A percentile compares a stretch with the other conserved stretches of the same genome.
These are phyloP conservation scores for Drosophila kanekoi DNA, from an alignment of 2,888 invertebrate genomes.

Conservation along the genomic window DNA sequence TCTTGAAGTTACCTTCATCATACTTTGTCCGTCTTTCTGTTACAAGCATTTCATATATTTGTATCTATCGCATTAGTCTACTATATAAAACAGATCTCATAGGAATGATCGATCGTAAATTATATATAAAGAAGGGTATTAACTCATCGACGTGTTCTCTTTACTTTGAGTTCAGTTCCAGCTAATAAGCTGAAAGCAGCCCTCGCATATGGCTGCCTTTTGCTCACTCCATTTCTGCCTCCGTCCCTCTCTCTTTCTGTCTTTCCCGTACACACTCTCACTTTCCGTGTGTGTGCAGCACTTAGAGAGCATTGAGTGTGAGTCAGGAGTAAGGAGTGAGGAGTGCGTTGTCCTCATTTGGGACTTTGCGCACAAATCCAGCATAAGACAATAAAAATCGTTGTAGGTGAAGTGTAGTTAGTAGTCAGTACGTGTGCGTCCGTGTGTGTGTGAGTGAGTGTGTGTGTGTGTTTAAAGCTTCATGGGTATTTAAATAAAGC, in stretches of 20 bases:
- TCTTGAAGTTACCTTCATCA: no score
- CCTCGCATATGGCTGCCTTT: slow-evolving; percentile 28
- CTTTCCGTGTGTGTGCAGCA: slow-evolving; percentile 52
- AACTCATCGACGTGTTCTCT: no score
- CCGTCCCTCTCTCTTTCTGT: neutral
- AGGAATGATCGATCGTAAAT: no score
- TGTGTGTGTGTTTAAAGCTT: slow-evolving; percentile 47
- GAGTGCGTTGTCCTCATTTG: slow-evolving; percentile 78
- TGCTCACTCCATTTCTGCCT: neutral
- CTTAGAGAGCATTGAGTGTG: slow-evolving; percentile 80
- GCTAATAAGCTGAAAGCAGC: slow-evolving; percentile 1
- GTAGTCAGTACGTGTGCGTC: slow-evolving; percentile 12
- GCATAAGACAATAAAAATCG: slow-evolving; percentile 70
- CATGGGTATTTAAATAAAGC: slow-evolving; percentile 43
- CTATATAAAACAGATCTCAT: no score
- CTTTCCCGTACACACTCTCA: slow-evolving; percentile 13
- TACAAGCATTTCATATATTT: no score
- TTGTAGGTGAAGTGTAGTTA: slow-evolving; percentile 49
- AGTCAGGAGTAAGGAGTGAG: slow-evolving; percentile 25
- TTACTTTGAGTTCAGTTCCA: neutral
- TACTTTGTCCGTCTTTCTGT: no score
- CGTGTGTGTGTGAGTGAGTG: slow-evolving; percentile 1
- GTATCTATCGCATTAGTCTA: no score
- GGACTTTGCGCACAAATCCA: slow-evolving; percentile 69
- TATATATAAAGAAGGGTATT: no score